Percentiles rank a stretch among this genome's conserved stretches.
phyloP scores from a whole-genome alignment of 2,888 invertebrate genomes.

The Aporophyla nigra region DNA sequence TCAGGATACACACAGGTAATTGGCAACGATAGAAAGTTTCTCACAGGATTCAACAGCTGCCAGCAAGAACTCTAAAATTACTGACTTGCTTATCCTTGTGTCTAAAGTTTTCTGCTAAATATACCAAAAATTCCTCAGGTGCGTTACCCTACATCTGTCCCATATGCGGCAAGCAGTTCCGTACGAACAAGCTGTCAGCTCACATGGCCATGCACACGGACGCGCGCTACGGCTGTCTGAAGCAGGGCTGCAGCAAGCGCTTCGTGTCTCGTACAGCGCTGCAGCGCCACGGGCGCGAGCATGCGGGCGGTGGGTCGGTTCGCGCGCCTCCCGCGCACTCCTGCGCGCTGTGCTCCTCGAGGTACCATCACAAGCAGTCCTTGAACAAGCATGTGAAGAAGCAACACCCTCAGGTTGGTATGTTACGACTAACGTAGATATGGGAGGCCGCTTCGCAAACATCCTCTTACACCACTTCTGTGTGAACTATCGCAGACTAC shows the following conservation, averaged over 20 bases:
- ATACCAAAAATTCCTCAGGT: slow-evolving; percentile 60
- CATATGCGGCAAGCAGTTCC: slow-evolving; percentile 81
- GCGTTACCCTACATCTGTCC: slow-evolving; percentile 83
- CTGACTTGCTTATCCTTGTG: neutral
- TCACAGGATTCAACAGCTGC: no score
- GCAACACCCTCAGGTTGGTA: slow-evolving; percentile 71
- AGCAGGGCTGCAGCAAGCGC: slow-evolving; percentile 60
- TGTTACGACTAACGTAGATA: neutral
- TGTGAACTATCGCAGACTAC: neutral
- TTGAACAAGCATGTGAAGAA: slow-evolving; percentile 79
- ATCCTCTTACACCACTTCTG: neutral
- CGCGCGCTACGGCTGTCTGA: slow-evolving; percentile 56
- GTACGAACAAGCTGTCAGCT: slow-evolving; percentile 82
- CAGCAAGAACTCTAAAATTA: neutral
- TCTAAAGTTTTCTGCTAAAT: neutral
- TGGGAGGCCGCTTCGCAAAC: neutral
- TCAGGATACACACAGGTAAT: slow-evolving; percentile 79
- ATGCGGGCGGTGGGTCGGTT: slow-evolving; percentile 51
- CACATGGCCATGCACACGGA: slow-evolving; percentile 76
- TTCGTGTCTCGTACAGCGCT: slow-evolving; percentile 65
- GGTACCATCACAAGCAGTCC: slow-evolving; percentile 80
- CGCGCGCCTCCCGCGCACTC: slow-evolving; percentile 46
- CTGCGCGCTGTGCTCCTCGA: slow-evolving; percentile 72
- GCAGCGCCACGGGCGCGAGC: slow-evolving; percentile 64
- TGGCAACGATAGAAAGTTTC: neutral